Base-by-base conservation (phyloP, 2,797 vertebrate genomes). In the Spinibarbus caldwelli region DNA sequence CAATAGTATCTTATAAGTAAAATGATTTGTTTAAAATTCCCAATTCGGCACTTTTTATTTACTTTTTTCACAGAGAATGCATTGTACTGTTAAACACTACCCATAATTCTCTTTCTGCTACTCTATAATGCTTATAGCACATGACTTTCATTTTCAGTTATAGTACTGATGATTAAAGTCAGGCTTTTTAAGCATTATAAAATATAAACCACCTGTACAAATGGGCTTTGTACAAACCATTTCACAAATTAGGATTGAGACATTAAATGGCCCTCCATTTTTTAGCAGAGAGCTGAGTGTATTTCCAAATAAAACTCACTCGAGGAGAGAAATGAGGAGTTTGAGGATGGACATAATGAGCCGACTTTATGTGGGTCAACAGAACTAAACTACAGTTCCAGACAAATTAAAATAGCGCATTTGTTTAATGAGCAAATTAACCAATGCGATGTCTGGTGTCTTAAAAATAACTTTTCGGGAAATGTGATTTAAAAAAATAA, bases 271-370 rank as follows among this genome's bases (percentile, higher is more conserved):
- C 57, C 29, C 57, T 67, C 64, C 12, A 26, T 83, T 80, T 75
- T 76, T 52, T 52, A 77, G 59, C 73, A 54, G 59, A 54, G 45
- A 76, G 82, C 59, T 12, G 71, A 75, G 71, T 66, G 59, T 38
- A 77, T 77, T 83, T 77, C 59, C 59, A 26, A 84, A 84, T 70
- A 78, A 78, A 84, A 84, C 75, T 70, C 66, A 84, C 75, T 78
- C 49, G 5, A 78, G 47, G 64, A 78, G 64, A 78, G 36, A 86
- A 70, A 77, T 70, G 19, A 64, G 54, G 43, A 62, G 52, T 70
- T 71, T 62, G 78, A 62, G 41, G 59, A 73, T 54, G 43, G 70
- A 85, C 78, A 41, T 72, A 80, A 80, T 85, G 78, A 80, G 43
- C 41, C 15, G 29, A 62, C 43, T 75, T 29, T n/a, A 73, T 73